Conservation (phyloP, 2,888 invertebrate species). For the Megalurothrips usitatus region DNA sequence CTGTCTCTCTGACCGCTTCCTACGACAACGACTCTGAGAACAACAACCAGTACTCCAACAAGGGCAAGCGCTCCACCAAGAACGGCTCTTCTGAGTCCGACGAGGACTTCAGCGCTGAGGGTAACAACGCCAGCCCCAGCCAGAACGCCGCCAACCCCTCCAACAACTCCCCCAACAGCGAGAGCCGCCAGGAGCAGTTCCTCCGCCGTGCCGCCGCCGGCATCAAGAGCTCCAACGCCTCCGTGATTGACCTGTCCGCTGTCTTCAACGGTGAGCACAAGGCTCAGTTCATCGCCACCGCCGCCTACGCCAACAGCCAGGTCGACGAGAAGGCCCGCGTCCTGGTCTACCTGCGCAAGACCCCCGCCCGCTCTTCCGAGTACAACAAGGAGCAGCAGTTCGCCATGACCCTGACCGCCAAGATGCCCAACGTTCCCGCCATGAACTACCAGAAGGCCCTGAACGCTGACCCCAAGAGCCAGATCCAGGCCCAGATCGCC, state of each 20-base stretch:
- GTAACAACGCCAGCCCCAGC: constrained; percentile 33
- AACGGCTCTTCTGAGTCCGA: neutral
- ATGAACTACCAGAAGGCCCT: constrained; percentile 55
- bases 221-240: constrained; percentile 51
- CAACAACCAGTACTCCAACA: neutral
- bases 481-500: constrained; percentile 49
- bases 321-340: constrained; percentile 54
- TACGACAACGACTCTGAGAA: constrained; percentile 39
- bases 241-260: constrained; percentile 53
- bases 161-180: constrained; percentile 30
- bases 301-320: constrained; percentile 54
- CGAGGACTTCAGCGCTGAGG: constrained; percentile 35
- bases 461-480: constrained; percentile 50
- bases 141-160: constrained; percentile 23
- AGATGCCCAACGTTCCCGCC: constrained; percentile 51
- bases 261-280: constrained; percentile 54
- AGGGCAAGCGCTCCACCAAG: neutral
- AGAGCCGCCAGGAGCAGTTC: constrained; percentile 51
- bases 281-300: constrained; percentile 52
- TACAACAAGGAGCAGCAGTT: constrained; percentile 48
- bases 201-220: constrained; percentile 53
- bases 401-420: constrained; percentile 49
- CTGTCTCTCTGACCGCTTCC: constrained; percentile 47
- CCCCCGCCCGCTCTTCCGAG: constrained; percentile 41
- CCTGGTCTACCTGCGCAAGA: constrained; percentile 50